Conservation (phyloP, 2,888 invertebrate species). For the Rotaria sp. region DNA sequence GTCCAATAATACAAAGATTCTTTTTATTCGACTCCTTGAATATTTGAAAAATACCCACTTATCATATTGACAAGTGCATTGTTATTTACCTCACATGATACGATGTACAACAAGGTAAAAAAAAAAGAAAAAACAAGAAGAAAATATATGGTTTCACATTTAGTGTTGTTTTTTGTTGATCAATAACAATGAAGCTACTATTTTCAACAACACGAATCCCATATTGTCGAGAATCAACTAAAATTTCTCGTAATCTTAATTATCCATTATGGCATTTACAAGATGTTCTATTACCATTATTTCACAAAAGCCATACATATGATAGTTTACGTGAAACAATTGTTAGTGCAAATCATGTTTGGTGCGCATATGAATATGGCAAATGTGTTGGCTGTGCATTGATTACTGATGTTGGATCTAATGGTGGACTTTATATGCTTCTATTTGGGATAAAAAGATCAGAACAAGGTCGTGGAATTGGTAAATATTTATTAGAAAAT, state of each 20-base stretch:
- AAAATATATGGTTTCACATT: not conserved
- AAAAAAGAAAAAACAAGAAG: not conserved
- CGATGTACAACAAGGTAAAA: not conserved
- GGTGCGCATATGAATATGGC: not conserved
- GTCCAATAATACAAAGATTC: too few relatives aligned
- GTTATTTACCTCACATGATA: not conserved
- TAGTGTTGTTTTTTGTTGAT: not conserved
- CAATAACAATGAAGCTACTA: not conserved
- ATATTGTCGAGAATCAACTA: not conserved
- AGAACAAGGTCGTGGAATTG: constrained; percentile 13
- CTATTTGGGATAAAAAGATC: not conserved
- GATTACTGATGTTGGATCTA: not conserved
- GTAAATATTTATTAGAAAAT: not conserved
- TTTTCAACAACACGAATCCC: too few relatives aligned
- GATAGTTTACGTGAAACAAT: not conserved
- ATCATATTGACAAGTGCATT: not conserved
- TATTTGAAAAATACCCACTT: too few relatives aligned
- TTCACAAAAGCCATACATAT: not conserved
- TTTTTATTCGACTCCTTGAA: too few relatives aligned
- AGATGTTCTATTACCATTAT: constrained; percentile 1
- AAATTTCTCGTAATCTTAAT: not conserved
- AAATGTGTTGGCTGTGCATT: not conserved
- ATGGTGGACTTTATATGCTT: not conserved
- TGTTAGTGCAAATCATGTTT: not conserved
- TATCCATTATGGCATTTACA: not conserved